phyloP scores from a whole-genome alignment of 2,888 invertebrate genomes.

The Timema cristinae region DNA sequence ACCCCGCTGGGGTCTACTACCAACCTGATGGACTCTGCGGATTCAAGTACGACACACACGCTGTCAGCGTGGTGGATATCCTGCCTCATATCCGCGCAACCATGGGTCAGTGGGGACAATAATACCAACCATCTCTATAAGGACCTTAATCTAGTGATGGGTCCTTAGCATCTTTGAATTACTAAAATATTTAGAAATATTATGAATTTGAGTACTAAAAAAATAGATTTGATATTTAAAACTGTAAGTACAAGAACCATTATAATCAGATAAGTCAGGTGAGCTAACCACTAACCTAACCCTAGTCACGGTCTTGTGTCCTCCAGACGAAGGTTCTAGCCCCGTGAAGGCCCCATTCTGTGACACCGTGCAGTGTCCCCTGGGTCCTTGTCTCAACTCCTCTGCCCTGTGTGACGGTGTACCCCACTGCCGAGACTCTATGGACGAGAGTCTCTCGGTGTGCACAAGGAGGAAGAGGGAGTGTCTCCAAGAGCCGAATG shows the following conservation, averaged over 20 bases:
- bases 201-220: slow-evolving; percentile 41
- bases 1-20: slow-evolving; percentile 63
- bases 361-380: slow-evolving; percentile 59
- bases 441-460: too few relatives aligned
- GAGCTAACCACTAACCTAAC: neutral
- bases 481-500: too few relatives aligned
- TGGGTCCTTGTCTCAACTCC: slow-evolving; percentile 62
- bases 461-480: too few relatives aligned
- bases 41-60: slow-evolving; percentile 39
- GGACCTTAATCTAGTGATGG: too few relatives aligned
- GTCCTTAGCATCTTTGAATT: too few relatives aligned
- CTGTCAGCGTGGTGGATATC: slow-evolving; percentile 38
- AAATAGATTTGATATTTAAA: neutral
- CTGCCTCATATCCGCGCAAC: neutral
- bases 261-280: too few relatives aligned
- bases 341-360: slow-evolving; percentile 45
- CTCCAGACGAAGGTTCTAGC: neutral
- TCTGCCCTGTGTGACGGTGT: slow-evolving; percentile 63
- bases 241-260: too few relatives aligned
- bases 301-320: slow-evolving; percentile 13
- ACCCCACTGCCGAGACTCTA: slow-evolving; percentile 58
- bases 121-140: too few relatives aligned
- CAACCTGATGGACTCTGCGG: slow-evolving; percentile 53
- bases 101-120: slow-evolving; percentile 4
- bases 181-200: neutral